Conservation (phyloP, 2,888 invertebrate species). For the Latrodectus elegans region DNA sequence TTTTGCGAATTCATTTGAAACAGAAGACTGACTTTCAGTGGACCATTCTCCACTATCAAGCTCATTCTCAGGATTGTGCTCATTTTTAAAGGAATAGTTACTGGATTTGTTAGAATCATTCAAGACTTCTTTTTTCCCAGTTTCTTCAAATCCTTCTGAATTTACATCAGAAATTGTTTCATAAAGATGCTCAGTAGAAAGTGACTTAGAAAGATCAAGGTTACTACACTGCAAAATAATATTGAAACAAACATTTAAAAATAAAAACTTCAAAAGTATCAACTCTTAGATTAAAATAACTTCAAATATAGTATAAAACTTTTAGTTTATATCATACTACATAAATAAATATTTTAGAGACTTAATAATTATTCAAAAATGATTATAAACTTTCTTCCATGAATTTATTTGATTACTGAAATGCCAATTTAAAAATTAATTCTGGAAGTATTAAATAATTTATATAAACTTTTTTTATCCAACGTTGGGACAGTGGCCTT, state of each 20-base stretch:
- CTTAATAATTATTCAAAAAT: too few species aligned
- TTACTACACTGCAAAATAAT: constrained; percentile 27
- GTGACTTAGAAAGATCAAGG: constrained; percentile 28
- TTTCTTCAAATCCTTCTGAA: neutral
- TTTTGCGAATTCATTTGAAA: constrained; percentile 29
- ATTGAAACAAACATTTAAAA: neutral
- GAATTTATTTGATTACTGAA: too few species aligned
- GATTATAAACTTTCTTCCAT: too few species aligned
- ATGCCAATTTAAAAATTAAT: too few species aligned
- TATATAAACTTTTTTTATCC: too few species aligned
- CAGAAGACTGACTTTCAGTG: constrained; percentile 54
- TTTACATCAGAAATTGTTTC: constrained; percentile 61
- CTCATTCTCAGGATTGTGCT: constrained; percentile 54
- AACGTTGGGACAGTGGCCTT: too few species aligned
- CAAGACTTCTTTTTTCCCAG: neutral
- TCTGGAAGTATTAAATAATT: too few species aligned
- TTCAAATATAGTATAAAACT: too few species aligned
- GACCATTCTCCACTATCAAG: constrained; percentile 67
- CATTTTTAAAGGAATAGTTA: constrained; percentile 31
- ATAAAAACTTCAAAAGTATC: too few species aligned
- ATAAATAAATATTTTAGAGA: too few species aligned
- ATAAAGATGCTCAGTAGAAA: constrained; percentile 58
- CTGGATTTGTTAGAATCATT: constrained; percentile 24
- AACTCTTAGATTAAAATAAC: too few species aligned
- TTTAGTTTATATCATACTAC: too few species aligned